phyloP scores from a whole-genome alignment of 1,140 invertebrate species.

The Bilobella aurantiaca region DNA sequence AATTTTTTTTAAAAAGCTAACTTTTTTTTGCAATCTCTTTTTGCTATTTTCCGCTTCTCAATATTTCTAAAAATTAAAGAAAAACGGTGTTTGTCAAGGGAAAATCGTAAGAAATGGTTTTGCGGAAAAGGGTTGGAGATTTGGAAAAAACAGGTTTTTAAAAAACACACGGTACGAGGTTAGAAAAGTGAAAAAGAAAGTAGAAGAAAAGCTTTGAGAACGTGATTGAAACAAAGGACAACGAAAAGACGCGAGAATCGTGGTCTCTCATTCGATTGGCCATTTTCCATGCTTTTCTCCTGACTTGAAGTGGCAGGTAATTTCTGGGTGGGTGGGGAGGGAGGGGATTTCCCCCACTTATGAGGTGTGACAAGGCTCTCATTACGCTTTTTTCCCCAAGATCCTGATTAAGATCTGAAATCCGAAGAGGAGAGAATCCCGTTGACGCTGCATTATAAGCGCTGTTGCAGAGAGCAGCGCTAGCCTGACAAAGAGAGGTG shows the following conservation, averaged over 20 bases:
- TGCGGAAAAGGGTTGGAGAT: constrained; percentile 27
- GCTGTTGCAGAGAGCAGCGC: too few species aligned
- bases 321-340: constrained; percentile 14
- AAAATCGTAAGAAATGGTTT: neutral
- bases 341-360: too few species aligned
- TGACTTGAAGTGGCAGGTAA: constrained; percentile 19
- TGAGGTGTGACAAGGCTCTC: constrained; percentile 20
- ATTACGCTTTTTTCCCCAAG: constrained; percentile 17
- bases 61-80: neutral
- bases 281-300: constrained; percentile 17
- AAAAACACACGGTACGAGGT: too few species aligned
- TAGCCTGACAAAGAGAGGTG: too few species aligned
- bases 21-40: too few species aligned
- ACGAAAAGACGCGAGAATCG: constrained; percentile 9
- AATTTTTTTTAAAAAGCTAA: too few species aligned
- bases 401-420: constrained; percentile 29
- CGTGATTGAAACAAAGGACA: constrained; percentile 16
- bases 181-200: too few species aligned
- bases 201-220: constrained; percentile 23
- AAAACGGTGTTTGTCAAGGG: neutral
- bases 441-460: too few species aligned
- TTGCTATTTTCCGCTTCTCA: too few species aligned
- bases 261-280: constrained; percentile 26
- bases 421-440: too few species aligned
- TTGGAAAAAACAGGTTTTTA: too few species aligned